Evolutionary conservation across 2,113 vertebrate species (phyloP), one percentile per base, ranked within the genome.

Genomic region (Seriola aureovittata): DNA sequence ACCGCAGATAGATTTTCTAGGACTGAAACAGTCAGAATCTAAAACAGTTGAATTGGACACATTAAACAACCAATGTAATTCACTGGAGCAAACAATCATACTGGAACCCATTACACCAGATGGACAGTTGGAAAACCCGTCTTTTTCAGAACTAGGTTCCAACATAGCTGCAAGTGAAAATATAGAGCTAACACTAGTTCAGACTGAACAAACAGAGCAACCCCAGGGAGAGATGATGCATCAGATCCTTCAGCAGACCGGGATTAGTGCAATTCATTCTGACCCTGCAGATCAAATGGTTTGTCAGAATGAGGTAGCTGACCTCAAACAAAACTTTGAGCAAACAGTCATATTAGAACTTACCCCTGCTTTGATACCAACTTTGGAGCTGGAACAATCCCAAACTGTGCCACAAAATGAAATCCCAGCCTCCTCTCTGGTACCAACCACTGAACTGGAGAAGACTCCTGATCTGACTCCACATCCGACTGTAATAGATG

Each of bases 71-170:
- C 34, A 38, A 12, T 86, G 46, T 79, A 79, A 90, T 59, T n/a
- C 84, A 46, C 86, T 92, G 89, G 90, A 90, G 42, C 89, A 91
- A 84, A 92, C 88, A 2, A 91, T 93, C 44, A 93, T 92, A 77
- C 69, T 94, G 25, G 93, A 94, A 67, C 91, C 92, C 13, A 93
- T 94, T 34, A 92, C 91, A 2, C 89, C 90, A 71, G 92, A 94
- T 19, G 92, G 86, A 77, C 92, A 92, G 54, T 48, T 91, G 21
- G 78, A 89, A 77, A 91, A 81, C 65, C 83, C 85, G 5, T 55
- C 86, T 38, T 91, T 92, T 48, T 75, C 90, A 58, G 81, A 84
- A 11, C 32, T 92, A 1, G 81, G 71, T 64, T 80, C 89, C 14
- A 73, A 89, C 12, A 60, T 90, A 44, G 66, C 55, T 38, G 14